Conservation (phyloP, 2,113 vertebrate genomes). For the Cyanoderma ruficeps region DNA sequence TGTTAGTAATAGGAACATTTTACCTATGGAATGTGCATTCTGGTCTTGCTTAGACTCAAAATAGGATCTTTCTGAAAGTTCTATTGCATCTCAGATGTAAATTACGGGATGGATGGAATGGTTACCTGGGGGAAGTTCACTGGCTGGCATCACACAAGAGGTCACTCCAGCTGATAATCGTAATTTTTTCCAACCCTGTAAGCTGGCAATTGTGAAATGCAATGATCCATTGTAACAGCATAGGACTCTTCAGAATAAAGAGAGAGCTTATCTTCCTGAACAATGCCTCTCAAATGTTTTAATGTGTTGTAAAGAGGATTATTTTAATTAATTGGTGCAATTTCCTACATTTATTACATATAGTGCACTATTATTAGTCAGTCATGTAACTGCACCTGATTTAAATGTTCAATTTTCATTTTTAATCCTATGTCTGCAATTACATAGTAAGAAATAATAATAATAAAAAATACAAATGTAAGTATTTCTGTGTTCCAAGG, state of each 20-base stretch:
- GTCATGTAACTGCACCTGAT: not conserved
- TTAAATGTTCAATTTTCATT: not conserved
- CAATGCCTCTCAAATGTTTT: constrained; percentile 66
- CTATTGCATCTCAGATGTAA: not conserved
- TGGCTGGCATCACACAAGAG: not conserved
- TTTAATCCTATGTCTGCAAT: not conserved
- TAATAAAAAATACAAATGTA: no score
- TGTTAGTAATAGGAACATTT: not conserved
- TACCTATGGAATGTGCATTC: not conserved
- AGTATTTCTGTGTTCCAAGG: not conserved
- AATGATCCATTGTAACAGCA: not conserved
- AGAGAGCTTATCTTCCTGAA: constrained; percentile 48
- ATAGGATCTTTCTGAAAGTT: not conserved
- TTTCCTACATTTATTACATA: constrained; percentile 59
- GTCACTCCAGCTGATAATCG: not conserved
- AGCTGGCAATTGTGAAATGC: not conserved
- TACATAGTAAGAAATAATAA: not conserved
- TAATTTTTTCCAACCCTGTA: not conserved
- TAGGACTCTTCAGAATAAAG: constrained; percentile 10
- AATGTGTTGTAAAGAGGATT: constrained; percentile 61
- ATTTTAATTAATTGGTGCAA: constrained; percentile 69
- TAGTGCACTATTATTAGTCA: not conserved
- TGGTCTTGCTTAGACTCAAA: not conserved
- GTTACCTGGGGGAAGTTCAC: not conserved
- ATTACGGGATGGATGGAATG: not conserved